A percentile compares a stretch with the other conserved stretches of the same genome.
These are phyloP conservation scores for Drosophila pandora DNA, from an alignment of 1,140 invertebrate genomes.

Conservation along the genomic window DNA sequence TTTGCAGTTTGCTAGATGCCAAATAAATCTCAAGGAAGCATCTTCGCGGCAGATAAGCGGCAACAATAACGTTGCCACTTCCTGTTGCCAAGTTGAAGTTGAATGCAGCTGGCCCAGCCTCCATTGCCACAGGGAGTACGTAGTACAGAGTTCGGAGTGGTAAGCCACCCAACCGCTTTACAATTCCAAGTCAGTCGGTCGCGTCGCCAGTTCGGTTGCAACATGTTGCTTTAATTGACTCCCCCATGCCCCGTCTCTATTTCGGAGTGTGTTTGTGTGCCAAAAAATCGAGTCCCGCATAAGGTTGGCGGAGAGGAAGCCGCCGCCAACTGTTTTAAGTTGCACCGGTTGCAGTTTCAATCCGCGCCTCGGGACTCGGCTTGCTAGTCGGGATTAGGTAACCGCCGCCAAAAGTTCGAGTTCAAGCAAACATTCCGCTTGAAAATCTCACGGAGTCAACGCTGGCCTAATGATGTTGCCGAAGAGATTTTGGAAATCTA, in stretches of 20 bases:
- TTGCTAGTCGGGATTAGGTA: conserved; percentile 55
- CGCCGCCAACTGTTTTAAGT: conserved; percentile 47
- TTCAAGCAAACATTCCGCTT: conserved; percentile 68
- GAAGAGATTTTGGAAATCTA: conserved; percentile 36
- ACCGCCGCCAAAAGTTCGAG: conserved; percentile 74
- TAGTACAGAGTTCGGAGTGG: conserved; percentile 19
- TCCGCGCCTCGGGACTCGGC: conserved; percentile 34
- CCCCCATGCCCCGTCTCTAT: conserved; percentile 10
- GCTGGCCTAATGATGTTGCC: conserved; percentile 37
- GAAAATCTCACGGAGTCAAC: conserved; percentile 36
- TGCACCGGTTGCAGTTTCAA: conserved; percentile 46
- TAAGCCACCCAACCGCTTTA: conserved; percentile 16
- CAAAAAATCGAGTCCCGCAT: conserved; percentile 46
- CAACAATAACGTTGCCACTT: conserved; percentile 73
- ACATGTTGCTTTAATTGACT: conserved; percentile 77
- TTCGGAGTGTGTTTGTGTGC: conserved; percentile 70
- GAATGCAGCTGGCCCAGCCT: conserved; percentile 54
- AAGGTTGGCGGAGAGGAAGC: conserved; percentile 67
- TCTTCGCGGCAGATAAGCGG: conserved; percentile 67
- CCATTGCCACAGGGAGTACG: conserved; percentile 36
- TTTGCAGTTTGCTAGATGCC: conserved; percentile 57
- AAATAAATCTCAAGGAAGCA: conserved; percentile 82
- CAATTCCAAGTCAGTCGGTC: conserved; percentile 74
- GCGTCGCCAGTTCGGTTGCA: conserved; percentile 55
- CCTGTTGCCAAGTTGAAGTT: conserved; percentile 74